Evolutionary conservation across 2,113 vertebrate species (phyloP), one percentile per base, ranked within the genome.

Genomic region (Gadus chalcogrammus): DNA sequence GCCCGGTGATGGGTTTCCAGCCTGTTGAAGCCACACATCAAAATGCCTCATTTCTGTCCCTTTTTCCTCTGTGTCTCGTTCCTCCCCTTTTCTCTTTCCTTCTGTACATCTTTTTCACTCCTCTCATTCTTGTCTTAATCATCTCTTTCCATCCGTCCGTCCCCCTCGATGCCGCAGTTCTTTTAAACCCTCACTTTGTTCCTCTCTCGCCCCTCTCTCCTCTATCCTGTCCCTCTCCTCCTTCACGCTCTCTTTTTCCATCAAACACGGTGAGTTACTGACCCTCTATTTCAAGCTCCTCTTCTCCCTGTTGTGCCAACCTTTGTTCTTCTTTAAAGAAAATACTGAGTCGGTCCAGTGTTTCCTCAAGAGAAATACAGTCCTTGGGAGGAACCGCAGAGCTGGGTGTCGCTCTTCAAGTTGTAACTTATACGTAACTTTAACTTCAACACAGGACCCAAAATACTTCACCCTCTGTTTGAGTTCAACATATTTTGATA

Each of bases 1-100:
- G 79, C 56, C 62, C 78, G 79, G 84, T 88, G 88, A 89, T 89
- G 84, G 76, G 69, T 90, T 89, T 90, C 80, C 89, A 87, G 81
- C 67, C 72, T 90, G 87, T 88, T 48, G 77, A 58, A 72, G 71
- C 70, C 64, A 76, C 62, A 58, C 75, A 82, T 66, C 24, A 61
- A 64, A 62, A 72, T 71, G 61, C 65, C 72, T 48, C 64, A 62
- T 80, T 67, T 60, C 67, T 70, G 59, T 61, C 16, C 55, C 28
- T 17, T 1, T 42, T 35, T 28, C 55, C n/a, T 58, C 28, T 13
- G 35, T n/a, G 38, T 42, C 38, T 42, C 42, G 27, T 20, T 15
- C 42, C 65, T 67, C 20, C 15, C 42, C 38, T 35, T 42, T 24
- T 67, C 64, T n/a, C 38, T 74, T n/a, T 65, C 59, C 76, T 64